A percentile compares a stretch with the other conserved stretches of the same genome.
Evolutionary conservation across 2,797 vertebrate species (phyloP).

Genomic region (Denticeps clupeoides): DNA sequence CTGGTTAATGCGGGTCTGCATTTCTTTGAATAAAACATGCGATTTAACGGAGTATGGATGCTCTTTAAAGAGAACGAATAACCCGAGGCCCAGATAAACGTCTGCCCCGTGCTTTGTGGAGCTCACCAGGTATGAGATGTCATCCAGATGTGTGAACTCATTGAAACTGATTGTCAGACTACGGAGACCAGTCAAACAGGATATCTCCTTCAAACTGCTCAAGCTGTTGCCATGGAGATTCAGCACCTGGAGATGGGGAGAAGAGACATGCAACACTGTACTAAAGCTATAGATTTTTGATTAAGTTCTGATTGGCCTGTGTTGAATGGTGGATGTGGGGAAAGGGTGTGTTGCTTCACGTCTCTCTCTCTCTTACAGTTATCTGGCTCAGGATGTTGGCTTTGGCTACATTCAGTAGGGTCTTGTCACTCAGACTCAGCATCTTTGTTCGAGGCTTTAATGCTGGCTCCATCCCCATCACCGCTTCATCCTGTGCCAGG

Average conservation of each 20-base stretch:
- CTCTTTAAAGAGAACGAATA: too few relatives aligned
- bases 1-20: too few relatives aligned
- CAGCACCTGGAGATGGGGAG: constrained; percentile 48
- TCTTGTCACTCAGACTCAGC: constrained; percentile 61
- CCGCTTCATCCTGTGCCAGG: constrained; percentile 44
- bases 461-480: constrained; percentile 62
- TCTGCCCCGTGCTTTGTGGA: too few relatives aligned
- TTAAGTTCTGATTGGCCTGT: background rate
- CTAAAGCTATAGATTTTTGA: background rate
- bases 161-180: constrained; percentile 71
- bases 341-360: background rate
- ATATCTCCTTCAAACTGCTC: constrained; percentile 63
- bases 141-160: constrained; percentile 66
- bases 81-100: too few relatives aligned
- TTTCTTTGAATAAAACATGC: too few relatives aligned
- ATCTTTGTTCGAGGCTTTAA: constrained; percentile 59
- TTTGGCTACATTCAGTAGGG: constrained; percentile 54
- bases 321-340: background rate
- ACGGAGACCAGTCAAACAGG: constrained; percentile 52
- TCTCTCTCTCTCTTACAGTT: constrained; percentile 49
- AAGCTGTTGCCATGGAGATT: constrained; percentile 75
- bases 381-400: constrained; percentile 69
- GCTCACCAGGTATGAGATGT: constrained; percentile 70
- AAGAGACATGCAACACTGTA: background rate
- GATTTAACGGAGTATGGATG: background rate